Conservation (phyloP, 1,140 invertebrate genomes). For the Theocolax elegans region DNA sequence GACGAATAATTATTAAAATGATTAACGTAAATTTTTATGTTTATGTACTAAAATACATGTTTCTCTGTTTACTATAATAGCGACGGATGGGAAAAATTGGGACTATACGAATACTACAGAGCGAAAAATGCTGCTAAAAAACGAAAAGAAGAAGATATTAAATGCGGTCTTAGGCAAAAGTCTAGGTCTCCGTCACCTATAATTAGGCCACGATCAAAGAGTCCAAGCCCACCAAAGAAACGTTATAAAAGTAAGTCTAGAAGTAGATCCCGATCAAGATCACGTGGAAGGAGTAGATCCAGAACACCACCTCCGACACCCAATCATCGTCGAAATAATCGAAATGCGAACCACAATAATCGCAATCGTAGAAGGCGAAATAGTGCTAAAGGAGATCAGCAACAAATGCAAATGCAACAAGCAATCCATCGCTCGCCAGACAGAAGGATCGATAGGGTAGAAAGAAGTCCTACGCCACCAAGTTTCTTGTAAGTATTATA, state of each 20-base stretch:
- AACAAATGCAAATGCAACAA: too few relatives aligned
- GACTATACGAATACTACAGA: conserved; percentile 97
- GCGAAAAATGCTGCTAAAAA: conserved; percentile 92
- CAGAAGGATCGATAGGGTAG: conserved; percentile 60
- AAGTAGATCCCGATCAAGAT: conserved; percentile 68
- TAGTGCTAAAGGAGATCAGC: conserved; percentile 56
- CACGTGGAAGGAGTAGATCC: conserved; percentile 68
- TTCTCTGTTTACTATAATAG: conserved; percentile 70
- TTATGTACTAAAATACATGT: too few relatives aligned
- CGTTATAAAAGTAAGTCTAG: conserved; percentile 76
- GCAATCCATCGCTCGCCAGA: conserved; percentile 56
- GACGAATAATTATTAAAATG: too few relatives aligned
- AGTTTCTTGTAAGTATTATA: conserved; percentile 77
- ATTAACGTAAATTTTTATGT: too few relatives aligned
- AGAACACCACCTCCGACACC: conserved; percentile 69
- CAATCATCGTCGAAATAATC: conserved; percentile 56
- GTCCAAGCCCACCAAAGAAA: conserved; percentile 78
- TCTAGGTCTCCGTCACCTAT: conserved; percentile 82
- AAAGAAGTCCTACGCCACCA: conserved; percentile 82
- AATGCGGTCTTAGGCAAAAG: conserved; percentile 74
- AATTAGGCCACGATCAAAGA: conserved; percentile 72
- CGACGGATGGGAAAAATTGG: conserved; percentile 98
- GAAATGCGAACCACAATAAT: conserved; percentile 53
- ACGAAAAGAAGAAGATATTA: conserved; percentile 87
- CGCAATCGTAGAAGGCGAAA: conserved; percentile 61